Evolutionary conservation across 2,113 vertebrate species (phyloP).

Genomic region (Platycercus adscitus): DNA sequence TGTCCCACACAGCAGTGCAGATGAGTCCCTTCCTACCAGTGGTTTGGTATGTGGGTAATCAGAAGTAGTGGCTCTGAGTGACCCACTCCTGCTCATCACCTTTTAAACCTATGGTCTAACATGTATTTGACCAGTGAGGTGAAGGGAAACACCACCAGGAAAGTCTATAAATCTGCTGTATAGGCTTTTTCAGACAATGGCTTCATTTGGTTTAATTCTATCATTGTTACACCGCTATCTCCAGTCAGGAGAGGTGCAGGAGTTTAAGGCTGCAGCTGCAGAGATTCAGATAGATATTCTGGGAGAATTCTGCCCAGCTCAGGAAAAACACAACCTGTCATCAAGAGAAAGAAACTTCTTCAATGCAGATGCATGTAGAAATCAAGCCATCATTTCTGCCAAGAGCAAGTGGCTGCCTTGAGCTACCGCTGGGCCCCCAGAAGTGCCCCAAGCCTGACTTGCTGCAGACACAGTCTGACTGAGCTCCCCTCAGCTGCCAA

Average conservation of each 20-base stretch:
- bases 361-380: neutral
- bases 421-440: neutral
- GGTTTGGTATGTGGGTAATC: neutral
- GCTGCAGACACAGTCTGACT: neutral
- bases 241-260: neutral
- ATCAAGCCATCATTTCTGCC: accelerated
- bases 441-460: neutral
- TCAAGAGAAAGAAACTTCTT: neutral
- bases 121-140: neutral
- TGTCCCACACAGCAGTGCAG: accelerated
- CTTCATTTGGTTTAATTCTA: neutral
- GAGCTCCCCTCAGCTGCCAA: neutral
- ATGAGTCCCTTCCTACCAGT: accelerated
- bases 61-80: neutral
- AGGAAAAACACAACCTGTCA: neutral
- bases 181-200: neutral
- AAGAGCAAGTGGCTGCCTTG: neutral
- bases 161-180: neutral
- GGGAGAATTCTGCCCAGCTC: neutral
- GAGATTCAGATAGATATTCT: neutral
- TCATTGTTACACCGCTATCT: neutral
- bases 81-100: neutral
- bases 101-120: neutral
- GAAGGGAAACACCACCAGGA: neutral
- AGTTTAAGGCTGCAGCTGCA: neutral